These are phyloP conservation scores for Hoplostethus mediterraneus DNA, from an alignment of 2,797 vertebrate species.

Conservation along the genomic window DNA sequence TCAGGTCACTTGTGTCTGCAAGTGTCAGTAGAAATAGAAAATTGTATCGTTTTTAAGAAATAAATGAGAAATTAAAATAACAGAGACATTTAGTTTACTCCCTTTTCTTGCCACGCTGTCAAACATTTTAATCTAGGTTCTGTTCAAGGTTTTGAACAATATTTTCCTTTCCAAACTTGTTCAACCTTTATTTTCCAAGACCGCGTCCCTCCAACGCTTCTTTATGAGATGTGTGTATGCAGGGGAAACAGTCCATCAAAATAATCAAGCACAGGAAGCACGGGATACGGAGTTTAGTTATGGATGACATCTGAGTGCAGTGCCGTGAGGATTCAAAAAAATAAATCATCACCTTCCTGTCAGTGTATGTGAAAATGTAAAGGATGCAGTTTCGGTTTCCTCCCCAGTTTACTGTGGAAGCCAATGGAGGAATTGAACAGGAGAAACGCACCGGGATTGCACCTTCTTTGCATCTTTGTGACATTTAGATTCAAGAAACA, in stretches of 20 bases:
- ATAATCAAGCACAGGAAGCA: not conserved
- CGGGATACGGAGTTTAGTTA: not conserved
- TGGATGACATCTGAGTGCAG: not conserved
- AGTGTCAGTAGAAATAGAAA: not conserved
- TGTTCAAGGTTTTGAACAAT: too few relatives aligned
- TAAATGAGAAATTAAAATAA: not conserved
- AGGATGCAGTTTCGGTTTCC: not conserved
- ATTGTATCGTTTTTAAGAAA: not conserved
- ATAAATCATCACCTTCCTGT: not conserved
- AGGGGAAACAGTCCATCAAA: not conserved
- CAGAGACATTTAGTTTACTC: too few relatives aligned
- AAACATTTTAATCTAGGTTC: too few relatives aligned
- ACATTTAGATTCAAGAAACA: too few relatives aligned
- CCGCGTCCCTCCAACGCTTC: too few relatives aligned
- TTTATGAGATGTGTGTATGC: too few relatives aligned
- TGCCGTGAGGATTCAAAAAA: not conserved
- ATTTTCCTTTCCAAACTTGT: too few relatives aligned
- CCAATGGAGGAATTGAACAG: not conserved
- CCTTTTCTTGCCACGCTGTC: too few relatives aligned
- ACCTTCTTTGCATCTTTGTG: not conserved
- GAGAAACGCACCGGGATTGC: constrained; percentile 1
- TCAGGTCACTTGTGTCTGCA: not conserved
- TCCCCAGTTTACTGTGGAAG: not conserved
- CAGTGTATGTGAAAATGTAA: constrained; percentile 8
- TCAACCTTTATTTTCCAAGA: too few relatives aligned